A percentile compares a stretch with the other conserved stretches of the same genome.
Conservation (phyloP, 30 jellyfish, hydroid and myxozoan species). For the Aurelia sp. region DNA sequence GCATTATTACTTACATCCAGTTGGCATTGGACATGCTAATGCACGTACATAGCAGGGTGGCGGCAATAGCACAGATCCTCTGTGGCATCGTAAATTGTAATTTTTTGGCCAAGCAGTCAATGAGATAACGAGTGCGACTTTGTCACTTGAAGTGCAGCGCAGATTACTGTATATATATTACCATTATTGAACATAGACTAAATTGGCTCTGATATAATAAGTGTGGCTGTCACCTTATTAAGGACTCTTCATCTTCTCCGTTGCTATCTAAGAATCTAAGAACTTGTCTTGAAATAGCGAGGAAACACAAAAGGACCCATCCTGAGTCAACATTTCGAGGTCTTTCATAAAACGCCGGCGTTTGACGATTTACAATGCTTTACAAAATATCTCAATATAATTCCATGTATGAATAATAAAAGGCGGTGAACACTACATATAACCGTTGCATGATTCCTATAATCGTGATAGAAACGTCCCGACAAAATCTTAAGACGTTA, state of each 20-base stretch:
- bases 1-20: slow-evolving; percentile 28
- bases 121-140: not conserved
- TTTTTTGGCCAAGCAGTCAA: not conserved
- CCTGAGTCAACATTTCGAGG: slow-evolving; percentile 67
- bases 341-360: slow-evolving; percentile 73
- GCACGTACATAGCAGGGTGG: not conserved
- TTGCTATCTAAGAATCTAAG: slow-evolving; percentile 34
- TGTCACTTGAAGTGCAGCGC: slow-evolving; percentile 21
- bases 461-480: slow-evolving; percentile 53
- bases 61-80: slow-evolving; percentile 18
- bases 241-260: slow-evolving; percentile 50
- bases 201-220: slow-evolving; percentile 18
- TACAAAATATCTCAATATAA: slow-evolving; percentile 31
- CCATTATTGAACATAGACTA: slow-evolving; percentile 36
- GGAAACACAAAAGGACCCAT: slow-evolving; percentile 55
- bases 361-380: slow-evolving; percentile 54
- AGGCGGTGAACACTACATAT: slow-evolving; percentile 54
- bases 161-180: slow-evolving; percentile 47
- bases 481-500: slow-evolving; percentile 43
- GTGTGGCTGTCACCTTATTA: slow-evolving; percentile 77
- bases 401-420: slow-evolving; percentile 42
- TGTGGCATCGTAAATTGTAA: slow-evolving; percentile 20
- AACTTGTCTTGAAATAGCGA: slow-evolving; percentile 57
- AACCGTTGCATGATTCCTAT: slow-evolving; percentile 50
- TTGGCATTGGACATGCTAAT: not conserved